These are phyloP conservation scores for Apis cerana DNA, from an alignment of 1,140 invertebrate species.

Conservation along the genomic window DNA sequence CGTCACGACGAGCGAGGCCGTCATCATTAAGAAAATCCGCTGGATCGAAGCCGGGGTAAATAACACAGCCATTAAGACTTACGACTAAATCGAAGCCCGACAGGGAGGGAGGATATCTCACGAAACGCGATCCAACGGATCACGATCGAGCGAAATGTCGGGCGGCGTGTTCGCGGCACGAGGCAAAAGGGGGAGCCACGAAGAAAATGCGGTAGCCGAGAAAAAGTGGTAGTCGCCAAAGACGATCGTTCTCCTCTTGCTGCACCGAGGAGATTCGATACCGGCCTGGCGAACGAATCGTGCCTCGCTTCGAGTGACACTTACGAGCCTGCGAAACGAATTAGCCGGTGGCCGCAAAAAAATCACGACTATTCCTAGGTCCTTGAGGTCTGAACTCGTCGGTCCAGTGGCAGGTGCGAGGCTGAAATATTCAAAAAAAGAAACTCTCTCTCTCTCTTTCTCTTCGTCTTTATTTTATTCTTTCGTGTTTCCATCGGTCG, in stretches of 20 bases:
- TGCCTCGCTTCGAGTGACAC: slow-evolving; percentile 71
- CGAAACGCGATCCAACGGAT: slow-evolving; percentile 31
- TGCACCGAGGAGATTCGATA: slow-evolving; percentile 8
- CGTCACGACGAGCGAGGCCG: too few relatives aligned
- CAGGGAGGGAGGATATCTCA: slow-evolving; percentile 1
- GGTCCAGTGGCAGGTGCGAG: slow-evolving; percentile 69
- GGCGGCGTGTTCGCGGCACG: slow-evolving; percentile 17
- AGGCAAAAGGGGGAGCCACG: slow-evolving; percentile 21
- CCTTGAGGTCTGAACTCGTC: slow-evolving; percentile 53
- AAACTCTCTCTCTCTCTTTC: neutral
- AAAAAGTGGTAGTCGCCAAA: slow-evolving; percentile 51
- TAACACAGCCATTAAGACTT: slow-evolving; percentile 34
- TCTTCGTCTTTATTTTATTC: neutral
- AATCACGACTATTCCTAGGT: slow-evolving; percentile 71
- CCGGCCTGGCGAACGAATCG: slow-evolving; percentile 61
- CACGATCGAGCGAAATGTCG: slow-evolving; percentile 33
- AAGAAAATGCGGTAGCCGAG: slow-evolving; percentile 51
- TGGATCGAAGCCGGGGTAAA: neutral
- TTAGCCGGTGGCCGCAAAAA: slow-evolving; percentile 67
- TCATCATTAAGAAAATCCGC: slow-evolving; percentile 4
- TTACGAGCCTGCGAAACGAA: slow-evolving; percentile 62
- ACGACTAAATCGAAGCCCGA: neutral
- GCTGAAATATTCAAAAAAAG: slow-evolving; percentile 58
- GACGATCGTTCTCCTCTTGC: slow-evolving; percentile 40
- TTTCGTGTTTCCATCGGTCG: too few relatives aligned